Base-by-base conservation (phyloP, 2,113 vertebrate species). In the Microtus ochrogaster region DNA sequence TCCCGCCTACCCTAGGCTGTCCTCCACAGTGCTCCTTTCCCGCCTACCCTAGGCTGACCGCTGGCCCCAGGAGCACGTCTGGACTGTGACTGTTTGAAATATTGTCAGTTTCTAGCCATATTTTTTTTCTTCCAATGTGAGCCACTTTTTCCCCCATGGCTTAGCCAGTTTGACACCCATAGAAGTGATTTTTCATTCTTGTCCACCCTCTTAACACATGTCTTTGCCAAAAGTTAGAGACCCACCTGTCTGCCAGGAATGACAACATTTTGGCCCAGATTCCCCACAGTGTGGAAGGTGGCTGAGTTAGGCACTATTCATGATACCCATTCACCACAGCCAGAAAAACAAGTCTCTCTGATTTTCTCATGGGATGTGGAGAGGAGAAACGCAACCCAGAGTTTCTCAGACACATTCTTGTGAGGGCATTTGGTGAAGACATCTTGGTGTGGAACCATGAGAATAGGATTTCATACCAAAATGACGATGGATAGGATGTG, bases 91-190 rank as follows among this genome's bases (percentile, higher is more conserved):
- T 41, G 66, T 61, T 49, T 73, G 41, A 89, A 94, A 78, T 88
- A 81, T 30, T 92, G 79, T 74, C 95, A 89, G 44, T 90, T 90
- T 84, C 74, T 88, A 82, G 85, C 81, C 87, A 88, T 92, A 86
- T 63, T 72, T 94, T 58, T 58, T 97, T 41, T n/a, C 90, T 94
- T 96, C 76, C 83, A 70, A 89, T 90, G 89, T 85, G 92, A 82
- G 55, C 52, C 41, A 2, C 72, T 74, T 92, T 94, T 70, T 2
- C n/a, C 81, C 72, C 58, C 65, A n/a, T 47, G 66, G 41, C 33
- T 63, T 85, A 24, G 19, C 79, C n/a, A 84, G 30, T n/a, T 83
- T 76, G 90, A 28, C 17, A 33, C 86, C 47, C 28, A 2, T 68
- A 77, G 44, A 44, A 79, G 41, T 84, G 76, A 28, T 28, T 90